Evolutionary conservation across 2,888 invertebrate genomes (phyloP).

Genomic region (Drosophila pseudotalamancana): DNA sequence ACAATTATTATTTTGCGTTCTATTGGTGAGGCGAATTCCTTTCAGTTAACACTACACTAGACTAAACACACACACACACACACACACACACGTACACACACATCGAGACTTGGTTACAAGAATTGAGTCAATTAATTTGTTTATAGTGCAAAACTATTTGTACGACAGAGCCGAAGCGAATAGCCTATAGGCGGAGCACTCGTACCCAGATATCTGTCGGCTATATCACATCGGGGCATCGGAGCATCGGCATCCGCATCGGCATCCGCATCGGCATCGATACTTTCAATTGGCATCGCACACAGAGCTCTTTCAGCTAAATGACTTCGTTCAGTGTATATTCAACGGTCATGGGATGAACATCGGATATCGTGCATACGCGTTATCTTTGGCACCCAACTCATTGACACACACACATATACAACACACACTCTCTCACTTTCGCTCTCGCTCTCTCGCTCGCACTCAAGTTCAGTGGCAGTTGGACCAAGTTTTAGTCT

Average conservation of each 20-base stretch:
- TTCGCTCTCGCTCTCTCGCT: not conserved
- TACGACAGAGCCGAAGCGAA: constrained; percentile 12
- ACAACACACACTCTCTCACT: not conserved
- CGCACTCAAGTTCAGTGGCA: not conserved
- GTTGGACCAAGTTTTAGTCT: constrained; percentile 8
- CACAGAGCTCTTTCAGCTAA: too few relatives aligned
- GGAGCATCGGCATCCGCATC: constrained; percentile 8
- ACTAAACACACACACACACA: not conserved
- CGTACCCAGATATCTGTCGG: not conserved
- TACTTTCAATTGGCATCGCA: constrained; percentile 31
- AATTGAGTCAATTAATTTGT: constrained; percentile 70
- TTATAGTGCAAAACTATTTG: constrained; percentile 70
- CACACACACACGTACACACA: not conserved
- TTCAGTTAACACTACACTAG: constrained; percentile 22
- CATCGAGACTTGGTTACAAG: constrained; percentile 2
- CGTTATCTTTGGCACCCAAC: constrained; percentile 38
- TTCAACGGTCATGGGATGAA: constrained; percentile 73
- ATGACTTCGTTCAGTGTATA: constrained; percentile 51
- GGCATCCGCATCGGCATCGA: constrained; percentile 15
- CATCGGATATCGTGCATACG: constrained; percentile 54
- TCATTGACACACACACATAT: not conserved
- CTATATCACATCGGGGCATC: not conserved
- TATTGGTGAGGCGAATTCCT: constrained; percentile 30
- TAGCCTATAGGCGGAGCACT: not conserved
- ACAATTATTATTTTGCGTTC: constrained; percentile 21